Base-by-base conservation (phyloP, 2,888 invertebrate species). In the Lapara coniferarum region DNA sequence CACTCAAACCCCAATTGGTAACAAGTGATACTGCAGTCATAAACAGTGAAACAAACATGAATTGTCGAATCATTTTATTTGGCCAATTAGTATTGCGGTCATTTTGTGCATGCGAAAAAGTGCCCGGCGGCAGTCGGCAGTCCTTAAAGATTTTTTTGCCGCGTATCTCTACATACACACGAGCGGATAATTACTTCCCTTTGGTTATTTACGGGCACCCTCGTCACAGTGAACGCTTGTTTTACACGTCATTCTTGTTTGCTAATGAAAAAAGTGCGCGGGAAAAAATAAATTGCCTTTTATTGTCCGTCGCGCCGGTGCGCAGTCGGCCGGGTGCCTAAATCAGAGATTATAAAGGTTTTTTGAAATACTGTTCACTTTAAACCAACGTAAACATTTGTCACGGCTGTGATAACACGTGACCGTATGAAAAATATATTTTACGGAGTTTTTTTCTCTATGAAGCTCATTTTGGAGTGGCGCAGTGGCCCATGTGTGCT, bases 171-270 rank as follows among this genome's bases (percentile, higher is more conserved):
- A 75, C 77, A 75, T 75, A 76, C 79, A 85, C 82, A 84, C 81
- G 83, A 81, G 75, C 81, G 78, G 82, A 87, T 90, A 90, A 91
- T 91, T 89, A 90, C 89, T 89, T 87, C 86, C 85, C 85, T 86
- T 86, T 81, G 82, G 86, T 89, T 90, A 89, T 91, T 91, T 89
- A 90, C 89, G 77, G 83, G 77, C 74, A 91, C 91, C 90, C 91
- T 90, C 89, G 88, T 91, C 90, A 89, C 83, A 75, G 75, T 76
- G 85, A 85, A 81, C 82, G 89, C 87, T 90, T 90, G 91, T 92
- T 92, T 90, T 89, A 92, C 91, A 90, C 90, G 89, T 92, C 92
- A 91, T 89, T 89, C 90, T 86, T 87, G 89, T 91, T 90, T 88
- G 88, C 89, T 91, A 92, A 92, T 92, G 92, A 92, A 92, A 92